Base-by-base conservation (phyloP, 2,113 vertebrate genomes). In the Dendropsophus ebraccatus region DNA sequence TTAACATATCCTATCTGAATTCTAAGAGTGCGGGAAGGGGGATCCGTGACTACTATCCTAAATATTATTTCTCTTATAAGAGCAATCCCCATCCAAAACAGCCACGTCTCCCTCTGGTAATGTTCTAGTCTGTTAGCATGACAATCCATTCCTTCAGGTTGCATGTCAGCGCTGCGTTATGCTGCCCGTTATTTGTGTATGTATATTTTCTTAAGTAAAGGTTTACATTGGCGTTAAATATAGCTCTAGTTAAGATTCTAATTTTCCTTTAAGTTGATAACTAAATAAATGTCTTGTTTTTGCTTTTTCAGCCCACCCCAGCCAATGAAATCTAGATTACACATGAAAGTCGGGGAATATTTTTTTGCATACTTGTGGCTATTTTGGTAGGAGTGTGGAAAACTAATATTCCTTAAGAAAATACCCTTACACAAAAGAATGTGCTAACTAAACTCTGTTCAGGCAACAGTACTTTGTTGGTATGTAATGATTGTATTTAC, bases 321-420 rank as follows among this genome's bases (percentile, higher is more conserved):
- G 35, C 9, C 72, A 8, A 80, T 88, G 89, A 74, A 52, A 81
- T 25, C 13, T 67, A 23, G 32, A 75, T 60, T 87, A 49, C 60
- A 88, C 78, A 17, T 82, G 52, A 28, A 32, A 72, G 3, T 13
- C 83, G 87, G 17, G 7, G 69, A 89, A 86, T 79, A 50, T 87
- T 32, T 75, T n/a, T 28, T 75, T 82, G 32, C 25, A 2, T 91
- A 58, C 82, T 90, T 88, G 56, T 73, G 10, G 21, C 0, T 1
- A 19, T 78, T 49, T 79, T 83, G 88, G 62, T 89, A 41, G 85
- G 45, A 87, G 76, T 86, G 80, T 87, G 76, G 77, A 90, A 87
- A 91, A 82, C 84, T 75, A 87, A 49, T 75, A 85, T 69, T 90
- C 87, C 85, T 73, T 89, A 88, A 77, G 49, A 28, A 70, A 52